Evolutionary conservation across 1,140 invertebrate genomes (phyloP).

Genomic region (Berghia stephanieae): DNA sequence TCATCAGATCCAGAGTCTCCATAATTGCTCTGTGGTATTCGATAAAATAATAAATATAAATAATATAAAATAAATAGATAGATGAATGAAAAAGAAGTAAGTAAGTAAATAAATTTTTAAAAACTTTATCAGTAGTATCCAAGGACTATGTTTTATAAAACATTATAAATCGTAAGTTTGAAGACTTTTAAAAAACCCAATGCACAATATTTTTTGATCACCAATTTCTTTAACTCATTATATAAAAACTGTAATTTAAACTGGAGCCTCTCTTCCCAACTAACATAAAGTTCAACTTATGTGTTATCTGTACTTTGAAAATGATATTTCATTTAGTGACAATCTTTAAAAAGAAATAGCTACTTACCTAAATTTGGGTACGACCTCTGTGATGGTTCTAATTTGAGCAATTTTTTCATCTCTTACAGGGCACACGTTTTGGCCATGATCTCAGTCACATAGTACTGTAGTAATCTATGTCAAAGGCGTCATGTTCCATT

Average conservation of each 20-base stretch:
- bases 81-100: neutral
- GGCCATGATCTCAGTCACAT: constrained; percentile 87
- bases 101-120: neutral
- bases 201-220: too few species aligned
- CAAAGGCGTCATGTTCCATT: constrained; percentile 76
- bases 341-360: constrained; percentile 22
- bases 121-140: too few species aligned
- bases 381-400: constrained; percentile 78
- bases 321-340: neutral
- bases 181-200: too few species aligned
- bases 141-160: too few species aligned
- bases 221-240: too few species aligned
- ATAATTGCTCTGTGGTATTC: constrained; percentile 63
- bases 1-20: constrained; percentile 84
- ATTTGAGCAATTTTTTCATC: constrained; percentile 88
- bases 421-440: constrained; percentile 89
- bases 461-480: constrained; percentile 87
- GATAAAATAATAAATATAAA: constrained; percentile 23
- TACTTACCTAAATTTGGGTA: constrained; percentile 88
- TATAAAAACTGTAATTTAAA: neutral
- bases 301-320: too few species aligned
- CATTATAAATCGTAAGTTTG: too few species aligned
- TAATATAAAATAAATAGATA: too few species aligned
- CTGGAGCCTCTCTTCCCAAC: too few species aligned
- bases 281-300: too few species aligned